Conservation (phyloP, 2,888 invertebrate species). For the Lampropteryx suffumata region DNA sequence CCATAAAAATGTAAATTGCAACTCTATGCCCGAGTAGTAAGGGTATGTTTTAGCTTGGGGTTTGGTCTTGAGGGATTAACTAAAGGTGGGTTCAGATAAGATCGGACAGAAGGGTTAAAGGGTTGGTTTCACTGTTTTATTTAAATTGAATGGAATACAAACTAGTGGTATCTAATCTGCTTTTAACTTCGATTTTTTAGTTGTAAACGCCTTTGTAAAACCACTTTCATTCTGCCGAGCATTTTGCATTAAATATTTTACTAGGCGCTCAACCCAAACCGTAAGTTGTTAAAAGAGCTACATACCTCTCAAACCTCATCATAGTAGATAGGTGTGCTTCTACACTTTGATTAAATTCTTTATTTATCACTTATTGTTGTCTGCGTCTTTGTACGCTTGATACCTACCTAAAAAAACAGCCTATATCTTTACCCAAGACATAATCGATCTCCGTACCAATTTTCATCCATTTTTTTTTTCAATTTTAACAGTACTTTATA, state of each 20-base stretch:
- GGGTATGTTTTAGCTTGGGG: constrained; percentile 35
- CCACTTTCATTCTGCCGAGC: neutral
- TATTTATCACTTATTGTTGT: no score
- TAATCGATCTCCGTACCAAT: no score
- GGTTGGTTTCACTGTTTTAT: constrained; percentile 19
- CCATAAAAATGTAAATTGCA: constrained; percentile 5
- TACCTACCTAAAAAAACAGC: no score
- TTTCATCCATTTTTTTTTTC: no score
- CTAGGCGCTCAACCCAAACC: neutral
- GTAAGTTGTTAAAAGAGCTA: no score
- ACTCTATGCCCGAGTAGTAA: constrained; percentile 7
- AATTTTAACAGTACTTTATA: no score
- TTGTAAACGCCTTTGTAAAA: neutral
- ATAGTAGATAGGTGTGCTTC: no score
- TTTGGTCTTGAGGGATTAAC: constrained; percentile 14
- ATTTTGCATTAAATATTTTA: neutral
- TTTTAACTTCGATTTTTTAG: neutral
- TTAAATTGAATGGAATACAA: constrained; percentile 9
- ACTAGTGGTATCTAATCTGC: no score
- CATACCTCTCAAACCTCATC: no score
- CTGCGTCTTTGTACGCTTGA: no score
- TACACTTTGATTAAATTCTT: no score
- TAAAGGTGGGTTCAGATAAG: constrained; percentile 25
- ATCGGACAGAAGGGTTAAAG: constrained; percentile 34
- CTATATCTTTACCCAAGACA: no score